These are phyloP conservation scores for Rhodophaea formosa DNA, from an alignment of 2,888 invertebrate genomes.

Conservation along the genomic window DNA sequence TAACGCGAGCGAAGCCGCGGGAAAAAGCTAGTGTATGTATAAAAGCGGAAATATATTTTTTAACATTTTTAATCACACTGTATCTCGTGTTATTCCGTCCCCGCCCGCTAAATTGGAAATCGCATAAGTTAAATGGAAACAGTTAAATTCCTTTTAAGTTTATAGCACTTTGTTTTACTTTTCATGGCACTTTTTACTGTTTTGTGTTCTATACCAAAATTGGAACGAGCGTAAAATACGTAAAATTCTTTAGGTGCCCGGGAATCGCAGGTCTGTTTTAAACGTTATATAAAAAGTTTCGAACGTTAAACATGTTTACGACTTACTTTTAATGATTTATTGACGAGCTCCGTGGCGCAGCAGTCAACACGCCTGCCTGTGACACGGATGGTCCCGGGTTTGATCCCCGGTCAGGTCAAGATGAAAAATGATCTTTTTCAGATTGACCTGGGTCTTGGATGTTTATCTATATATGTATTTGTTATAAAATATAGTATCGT, in stretches of 20 bases:
- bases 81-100: constrained; percentile 16
- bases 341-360: too few species aligned
- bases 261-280: constrained; percentile 4
- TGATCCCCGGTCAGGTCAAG: too few species aligned
- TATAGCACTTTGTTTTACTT: constrained; percentile 19
- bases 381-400: too few species aligned
- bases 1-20: too few species aligned
- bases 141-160: constrained; percentile 20
- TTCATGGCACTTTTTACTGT: constrained; percentile 20
- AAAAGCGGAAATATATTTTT: background rate
- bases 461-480: too few species aligned
- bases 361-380: too few species aligned
- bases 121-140: constrained; percentile 27
- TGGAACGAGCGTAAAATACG: constrained; percentile 15
- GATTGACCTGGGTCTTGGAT: too few species aligned
- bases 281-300: background rate
- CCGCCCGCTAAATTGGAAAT: constrained; percentile 22
- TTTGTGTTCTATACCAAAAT: constrained; percentile 12
- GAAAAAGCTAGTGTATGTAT: too few species aligned
- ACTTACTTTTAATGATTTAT: too few species aligned
- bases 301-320: background rate
- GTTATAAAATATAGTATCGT: too few species aligned
- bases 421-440: too few species aligned
- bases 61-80: background rate
- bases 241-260: constrained; percentile 11